Conservation (phyloP, 2,888 invertebrate genomes). For the Ormia ochracea region DNA sequence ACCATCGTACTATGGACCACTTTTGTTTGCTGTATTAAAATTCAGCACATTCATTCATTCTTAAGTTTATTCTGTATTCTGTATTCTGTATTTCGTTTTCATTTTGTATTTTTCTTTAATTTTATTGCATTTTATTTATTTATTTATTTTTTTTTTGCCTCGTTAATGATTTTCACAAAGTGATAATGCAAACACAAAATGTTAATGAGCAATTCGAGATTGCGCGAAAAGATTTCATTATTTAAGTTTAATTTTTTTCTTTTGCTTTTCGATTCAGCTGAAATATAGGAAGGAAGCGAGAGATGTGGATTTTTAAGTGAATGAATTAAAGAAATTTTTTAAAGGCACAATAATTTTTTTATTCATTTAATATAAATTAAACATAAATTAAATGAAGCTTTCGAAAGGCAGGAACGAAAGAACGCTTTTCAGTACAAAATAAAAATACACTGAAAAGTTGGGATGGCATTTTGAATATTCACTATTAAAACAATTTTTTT, state of each 20-base stretch:
- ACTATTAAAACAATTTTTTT: too few species aligned
- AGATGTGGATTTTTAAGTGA: slow-evolving; percentile 34
- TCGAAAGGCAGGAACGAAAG: neutral
- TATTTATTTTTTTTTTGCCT: slow-evolving; percentile 4
- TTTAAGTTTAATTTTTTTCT: slow-evolving; percentile 56
- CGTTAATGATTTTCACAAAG: slow-evolving; percentile 75
- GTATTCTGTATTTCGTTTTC: neutral
- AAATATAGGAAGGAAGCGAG: slow-evolving; percentile 1
- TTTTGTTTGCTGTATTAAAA: slow-evolving; percentile 14
- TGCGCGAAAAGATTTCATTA: slow-evolving; percentile 77
- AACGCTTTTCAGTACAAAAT: neutral
- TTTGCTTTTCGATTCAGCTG: slow-evolving; percentile 42
- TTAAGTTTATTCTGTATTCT: slow-evolving; percentile 20
- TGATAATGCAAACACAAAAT: slow-evolving; percentile 77
- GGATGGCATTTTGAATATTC: too few species aligned
- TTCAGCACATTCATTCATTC: slow-evolving; percentile 16
- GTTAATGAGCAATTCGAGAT: slow-evolving; percentile 78
- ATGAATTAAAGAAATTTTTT: slow-evolving; percentile 43
- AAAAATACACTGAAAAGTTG: neutral
- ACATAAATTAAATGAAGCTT: neutral
- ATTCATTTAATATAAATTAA: slow-evolving; percentile 14
- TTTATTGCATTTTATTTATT: neutral
- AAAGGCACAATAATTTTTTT: neutral
- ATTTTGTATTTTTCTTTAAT: slow-evolving; percentile 3
- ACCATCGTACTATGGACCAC: neutral